phyloP scores from a whole-genome alignment of 2,888 invertebrate genomes.

The Himalopsyche tibetana region DNA sequence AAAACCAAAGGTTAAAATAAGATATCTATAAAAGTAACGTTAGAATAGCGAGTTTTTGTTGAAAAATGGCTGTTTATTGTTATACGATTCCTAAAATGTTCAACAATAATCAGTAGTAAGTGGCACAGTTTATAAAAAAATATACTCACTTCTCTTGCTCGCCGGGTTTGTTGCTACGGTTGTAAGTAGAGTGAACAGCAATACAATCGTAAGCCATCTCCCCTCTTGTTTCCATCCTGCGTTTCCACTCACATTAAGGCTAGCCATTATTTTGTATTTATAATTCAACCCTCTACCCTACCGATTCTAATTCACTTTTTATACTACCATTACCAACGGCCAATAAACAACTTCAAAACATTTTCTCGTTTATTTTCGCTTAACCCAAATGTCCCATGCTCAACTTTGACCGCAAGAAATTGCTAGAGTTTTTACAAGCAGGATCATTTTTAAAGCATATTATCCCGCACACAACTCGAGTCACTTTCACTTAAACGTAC shows the following conservation, averaged over 20 bases:
- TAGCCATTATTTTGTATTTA: constrained; percentile 30
- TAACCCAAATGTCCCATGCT: neutral
- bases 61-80: too few relatives aligned
- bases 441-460: too few relatives aligned
- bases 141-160: constrained; percentile 63
- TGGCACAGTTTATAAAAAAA: constrained; percentile 14
- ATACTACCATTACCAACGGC: constrained; percentile 21
- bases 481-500: too few relatives aligned
- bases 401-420: neutral
- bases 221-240: neutral
- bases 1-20: too few relatives aligned
- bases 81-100: too few relatives aligned
- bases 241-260: constrained; percentile 6
- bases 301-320: constrained; percentile 31
- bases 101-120: neutral
- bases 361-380: constrained; percentile 2
- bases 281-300: constrained; percentile 30
- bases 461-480: too few relatives aligned
- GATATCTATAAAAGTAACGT: too few relatives aligned
- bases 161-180: constrained; percentile 61
- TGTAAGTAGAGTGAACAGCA: constrained; percentile 55
- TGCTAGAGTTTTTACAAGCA: too few relatives aligned
- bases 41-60: too few relatives aligned
- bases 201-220: constrained; percentile 50
- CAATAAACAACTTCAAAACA: constrained; percentile 11